Base-by-base conservation (phyloP, 2,888 invertebrate genomes). In the Camptogramma bilineatum region DNA sequence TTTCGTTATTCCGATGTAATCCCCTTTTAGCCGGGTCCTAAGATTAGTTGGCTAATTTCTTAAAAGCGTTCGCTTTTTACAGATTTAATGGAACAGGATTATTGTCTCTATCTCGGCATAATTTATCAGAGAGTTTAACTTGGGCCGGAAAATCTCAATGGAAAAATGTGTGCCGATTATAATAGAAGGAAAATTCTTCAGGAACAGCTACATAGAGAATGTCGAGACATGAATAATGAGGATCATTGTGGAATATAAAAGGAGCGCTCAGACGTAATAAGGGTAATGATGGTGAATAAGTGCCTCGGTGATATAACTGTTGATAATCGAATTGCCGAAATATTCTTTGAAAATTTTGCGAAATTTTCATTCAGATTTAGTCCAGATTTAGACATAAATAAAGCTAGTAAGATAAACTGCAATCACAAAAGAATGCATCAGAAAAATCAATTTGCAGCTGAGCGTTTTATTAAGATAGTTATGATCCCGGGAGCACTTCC, bases 21-120 rank as follows among this genome's bases (percentile, higher is more conserved):
- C 83, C 77, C 73, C 78, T 82, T 80, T 80, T 78, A 83, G 80
- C 80, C 77, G 76, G 74, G 76, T 76, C 73, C 74, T 75, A 72
- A 84, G 87, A 88, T 88, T 87, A 88, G 84, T 82, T 76, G 66
- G 81, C 86, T 87, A 88, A 88, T 89, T 87, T 88, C 85, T 85
- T 88, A 85, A 90, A 89, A 88, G 88, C 88, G 79, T 85, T 85
- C 83, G 79, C 82, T 84, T 86, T 84, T 85, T 82, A 76, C 77
- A 82, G 85, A 86, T 88, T 90, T 90, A 90, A 87, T 88, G 87
- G 86, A 86, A 84, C 77, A 70, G 83, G 88, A 87, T 75, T 75
- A 75, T 73, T 73, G 68, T 73, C 73, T 73, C 70, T 87, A 84
- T 87, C 85, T 82, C 72, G 73, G 80, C 81, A 87, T 85, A 87